A percentile compares a stretch with the other conserved stretches of the same genome.
Evolutionary conservation across 2,113 vertebrate species (phyloP).

Genomic region (Prionailurus viverrinus): DNA sequence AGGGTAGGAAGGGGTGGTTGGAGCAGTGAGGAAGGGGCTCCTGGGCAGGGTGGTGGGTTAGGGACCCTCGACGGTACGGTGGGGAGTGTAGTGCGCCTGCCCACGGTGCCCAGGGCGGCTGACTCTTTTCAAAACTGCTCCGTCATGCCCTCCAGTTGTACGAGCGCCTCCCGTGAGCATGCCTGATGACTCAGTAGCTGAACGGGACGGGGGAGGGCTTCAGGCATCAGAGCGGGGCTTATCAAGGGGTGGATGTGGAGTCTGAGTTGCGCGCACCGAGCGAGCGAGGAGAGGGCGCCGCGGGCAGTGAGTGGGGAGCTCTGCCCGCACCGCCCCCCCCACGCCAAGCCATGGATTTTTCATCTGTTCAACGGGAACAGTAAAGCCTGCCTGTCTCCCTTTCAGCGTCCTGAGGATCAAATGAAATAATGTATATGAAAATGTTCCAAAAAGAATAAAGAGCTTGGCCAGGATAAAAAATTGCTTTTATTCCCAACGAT

Average conservation of each 20-base stretch:
- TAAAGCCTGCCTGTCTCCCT: constrained; percentile 54
- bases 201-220: neutral
- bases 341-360: neutral
- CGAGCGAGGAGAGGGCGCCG: accelerated
- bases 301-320: neutral
- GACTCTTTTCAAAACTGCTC: neutral
- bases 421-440: constrained; percentile 69
- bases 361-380: constrained; percentile 10
- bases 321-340: no score
- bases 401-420: neutral
- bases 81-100: no score
- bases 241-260: neutral
- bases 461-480: neutral
- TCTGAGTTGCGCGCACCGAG: neutral
- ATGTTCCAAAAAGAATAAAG: constrained; percentile 27
- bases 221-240: neutral
- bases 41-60: neutral
- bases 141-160: no score
- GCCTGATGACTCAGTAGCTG: neutral
- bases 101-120: neutral
- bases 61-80: accelerated
- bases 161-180: accelerated
- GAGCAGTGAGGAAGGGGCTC: neutral
- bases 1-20: neutral
- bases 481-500: constrained; percentile 36